Percentiles rank a stretch among this genome's conserved stretches.
Conservation (phyloP, 1,140 invertebrate genomes). For the Lepidurus packardi region DNA sequence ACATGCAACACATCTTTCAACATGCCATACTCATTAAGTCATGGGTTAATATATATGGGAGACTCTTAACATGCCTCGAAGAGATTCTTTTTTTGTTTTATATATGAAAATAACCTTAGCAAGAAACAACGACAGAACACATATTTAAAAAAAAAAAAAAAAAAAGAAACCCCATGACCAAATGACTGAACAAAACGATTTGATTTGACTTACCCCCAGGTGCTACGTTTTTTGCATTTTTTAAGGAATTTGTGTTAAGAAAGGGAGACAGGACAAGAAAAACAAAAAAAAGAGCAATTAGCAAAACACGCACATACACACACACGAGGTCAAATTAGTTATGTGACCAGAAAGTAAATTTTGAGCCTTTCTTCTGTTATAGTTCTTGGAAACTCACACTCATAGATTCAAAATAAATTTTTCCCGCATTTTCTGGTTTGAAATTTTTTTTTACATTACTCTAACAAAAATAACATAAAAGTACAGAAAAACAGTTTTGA, state of each 20-base stretch:
- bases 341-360: not conserved
- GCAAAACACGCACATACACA: conserved; percentile 1
- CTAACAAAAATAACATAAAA: too few species aligned
- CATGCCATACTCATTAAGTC: not conserved
- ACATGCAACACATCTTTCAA: not conserved
- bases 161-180: conserved; percentile 15
- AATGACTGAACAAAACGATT: not conserved
- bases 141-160: conserved; percentile 15
- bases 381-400: too few species aligned
- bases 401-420: too few species aligned
- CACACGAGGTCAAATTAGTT: conserved; percentile 6
- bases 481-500: too few species aligned
- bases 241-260: conserved; percentile 32
- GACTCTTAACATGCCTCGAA: not conserved
- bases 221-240: conserved; percentile 15
- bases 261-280: conserved; percentile 31
- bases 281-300: conserved; percentile 33
- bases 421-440: too few species aligned
- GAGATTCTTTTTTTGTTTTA: not conserved
- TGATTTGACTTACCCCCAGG: conserved; percentile 16
- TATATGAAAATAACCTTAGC: not conserved
- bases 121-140: conserved; percentile 24
- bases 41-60: not conserved
- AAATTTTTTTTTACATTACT: too few species aligned
- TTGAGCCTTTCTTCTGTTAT: not conserved